Percentiles rank a stretch among this genome's conserved stretches.
Evolutionary conservation across 2,888 invertebrate genomes (phyloP).

Genomic region (Smittia sp.): DNA sequence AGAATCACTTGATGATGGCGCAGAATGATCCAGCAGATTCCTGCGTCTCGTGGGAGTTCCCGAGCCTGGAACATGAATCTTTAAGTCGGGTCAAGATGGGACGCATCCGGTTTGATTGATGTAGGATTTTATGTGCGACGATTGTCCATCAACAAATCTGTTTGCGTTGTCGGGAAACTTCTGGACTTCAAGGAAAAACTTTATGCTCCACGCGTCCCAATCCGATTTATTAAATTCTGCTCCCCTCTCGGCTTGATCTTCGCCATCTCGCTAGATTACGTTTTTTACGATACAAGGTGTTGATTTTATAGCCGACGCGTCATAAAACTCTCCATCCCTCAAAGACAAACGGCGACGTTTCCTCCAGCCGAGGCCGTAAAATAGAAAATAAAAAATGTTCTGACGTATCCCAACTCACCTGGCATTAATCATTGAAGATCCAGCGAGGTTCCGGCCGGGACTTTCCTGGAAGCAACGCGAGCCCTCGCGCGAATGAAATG

Average conservation of each 20-base stretch:
- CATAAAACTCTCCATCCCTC: background rate
- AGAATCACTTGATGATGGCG: constrained; percentile 11
- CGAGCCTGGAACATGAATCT: background rate
- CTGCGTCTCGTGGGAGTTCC: background rate
- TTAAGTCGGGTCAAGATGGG: constrained; percentile 11
- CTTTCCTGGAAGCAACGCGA: background rate
- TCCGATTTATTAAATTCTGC: background rate
- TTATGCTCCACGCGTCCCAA: background rate
- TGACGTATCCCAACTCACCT: background rate
- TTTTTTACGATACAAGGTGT: constrained; percentile 31
- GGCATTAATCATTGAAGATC: background rate
- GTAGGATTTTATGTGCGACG: constrained; percentile 20
- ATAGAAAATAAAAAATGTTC: background rate
- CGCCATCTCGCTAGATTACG: constrained; percentile 23
- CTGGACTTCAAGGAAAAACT: background rate
- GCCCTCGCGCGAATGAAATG: background rate
- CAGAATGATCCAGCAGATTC: background rate
- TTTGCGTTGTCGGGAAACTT: constrained; percentile 22
- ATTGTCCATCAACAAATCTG: constrained; percentile 36
- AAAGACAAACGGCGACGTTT: background rate
- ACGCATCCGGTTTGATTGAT: constrained; percentile 23
- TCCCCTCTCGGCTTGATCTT: background rate
- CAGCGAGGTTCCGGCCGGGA: background rate
- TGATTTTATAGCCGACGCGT: constrained; percentile 27
- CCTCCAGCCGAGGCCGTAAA: background rate